Evolutionary conservation across 1,140 invertebrate species (phyloP), one percentile per base, ranked within the genome.

Genomic region (Drosophila erecta): DNA sequence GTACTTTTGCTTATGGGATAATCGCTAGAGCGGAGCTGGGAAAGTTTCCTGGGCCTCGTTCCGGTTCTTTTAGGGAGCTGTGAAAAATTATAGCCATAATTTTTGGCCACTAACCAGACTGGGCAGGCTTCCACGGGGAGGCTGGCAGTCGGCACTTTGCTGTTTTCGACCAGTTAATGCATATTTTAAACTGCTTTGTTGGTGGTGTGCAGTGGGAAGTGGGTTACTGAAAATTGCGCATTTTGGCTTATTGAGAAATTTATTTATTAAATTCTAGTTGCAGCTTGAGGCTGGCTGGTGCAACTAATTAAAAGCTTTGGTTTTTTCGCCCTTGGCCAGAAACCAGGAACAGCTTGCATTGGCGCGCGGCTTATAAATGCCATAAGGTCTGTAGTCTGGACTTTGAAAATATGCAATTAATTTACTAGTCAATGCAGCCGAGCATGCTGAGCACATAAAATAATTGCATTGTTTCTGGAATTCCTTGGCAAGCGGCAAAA

Each of bases 61-160:
- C 51, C 20, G 44, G 41, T 30, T 47, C 56, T 37, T 33, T 51
- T 51, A 12, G 47, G 38, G 35, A 66, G 64, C 60, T 83, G 70
- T 87, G 84, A 87, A 76, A 87, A 87, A 87, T 87, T 83, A 83
- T 79, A 69, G 79, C 66, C 84, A 87, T 83, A 76, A 89, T 87
- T 87, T 85, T 76, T 86, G 79, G 83, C 84, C 65, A 87, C 79
- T 87, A 86, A 86, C 83, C 80, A 81, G 79, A 66, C 54, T 79
- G 76, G 62, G 43, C 46, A 67, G 54, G 57, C 72, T 56, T 51
- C 51, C 72, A 65, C 41, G 59, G 58, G 59, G 58, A 55, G 71
- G 35, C 66, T 27, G 59, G 54, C 54, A 71, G 49, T 54, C 66
- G 30, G 50, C 62, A 56, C 38, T 44, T 44, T 65, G 37, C 27